Conservation (phyloP, 2,888 invertebrate species). For the Poecilobothrus nobilitatus region DNA sequence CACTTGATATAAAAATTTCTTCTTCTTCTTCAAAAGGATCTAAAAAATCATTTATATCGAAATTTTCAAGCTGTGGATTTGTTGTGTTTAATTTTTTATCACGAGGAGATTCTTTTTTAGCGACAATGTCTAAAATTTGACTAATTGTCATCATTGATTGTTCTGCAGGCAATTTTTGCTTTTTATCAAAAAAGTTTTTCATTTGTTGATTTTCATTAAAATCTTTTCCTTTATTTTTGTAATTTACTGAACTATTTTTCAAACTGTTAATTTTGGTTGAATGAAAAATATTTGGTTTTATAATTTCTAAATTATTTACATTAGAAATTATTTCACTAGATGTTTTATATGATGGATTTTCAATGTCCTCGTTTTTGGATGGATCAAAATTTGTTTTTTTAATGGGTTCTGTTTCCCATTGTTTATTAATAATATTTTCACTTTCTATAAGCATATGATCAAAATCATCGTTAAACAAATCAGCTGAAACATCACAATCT, state of each 20-base stretch:
- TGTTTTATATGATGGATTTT: no score
- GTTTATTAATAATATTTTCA: constrained; percentile 17
- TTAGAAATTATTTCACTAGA: no score
- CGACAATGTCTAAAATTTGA: constrained; percentile 7
- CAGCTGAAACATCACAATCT: constrained; percentile 2
- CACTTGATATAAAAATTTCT: background rate
- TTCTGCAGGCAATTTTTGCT: background rate
- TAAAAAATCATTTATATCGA: constrained; percentile 46
- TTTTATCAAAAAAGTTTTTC: no score
- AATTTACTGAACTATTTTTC: background rate
- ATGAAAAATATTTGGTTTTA: background rate
- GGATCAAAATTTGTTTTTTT: background rate
- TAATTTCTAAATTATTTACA: background rate
- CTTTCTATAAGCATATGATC: constrained; percentile 23
- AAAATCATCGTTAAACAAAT: constrained; percentile 26
- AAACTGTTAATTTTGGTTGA: background rate
- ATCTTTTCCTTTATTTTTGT: no score
- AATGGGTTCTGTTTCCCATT: background rate
- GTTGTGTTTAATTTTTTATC: background rate
- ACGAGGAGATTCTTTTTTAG: background rate
- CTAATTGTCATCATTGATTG: background rate
- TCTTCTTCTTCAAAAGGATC: constrained; percentile 45
- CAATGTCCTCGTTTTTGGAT: background rate
- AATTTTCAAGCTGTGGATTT: constrained; percentile 34
- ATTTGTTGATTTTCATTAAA: no score